These are phyloP conservation scores for Drosophila sp. DNA, from an alignment of 1,140 invertebrate species.

Conservation along the genomic window DNA sequence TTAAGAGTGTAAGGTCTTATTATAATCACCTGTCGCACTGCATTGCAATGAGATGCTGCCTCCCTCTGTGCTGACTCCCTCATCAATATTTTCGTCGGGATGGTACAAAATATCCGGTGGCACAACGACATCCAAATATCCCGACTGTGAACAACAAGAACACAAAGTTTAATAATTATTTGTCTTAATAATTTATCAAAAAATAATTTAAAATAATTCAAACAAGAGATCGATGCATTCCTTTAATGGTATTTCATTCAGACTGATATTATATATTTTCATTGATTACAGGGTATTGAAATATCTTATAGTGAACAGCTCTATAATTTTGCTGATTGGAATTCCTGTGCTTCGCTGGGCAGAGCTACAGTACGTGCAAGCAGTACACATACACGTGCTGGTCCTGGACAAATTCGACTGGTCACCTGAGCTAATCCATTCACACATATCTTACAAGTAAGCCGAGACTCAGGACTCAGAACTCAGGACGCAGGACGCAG, in stretches of 20 bases:
- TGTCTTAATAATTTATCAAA: background rate
- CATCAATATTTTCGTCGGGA: constrained; percentile 84
- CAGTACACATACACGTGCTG: background rate
- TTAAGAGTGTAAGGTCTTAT: no score
- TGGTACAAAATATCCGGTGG: constrained; percentile 93
- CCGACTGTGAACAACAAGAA: constrained; percentile 87
- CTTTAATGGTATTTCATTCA: no score
- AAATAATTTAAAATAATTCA: no score
- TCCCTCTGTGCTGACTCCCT: constrained; percentile 89
- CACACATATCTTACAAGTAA: constrained; percentile 36
- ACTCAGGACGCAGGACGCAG: constrained; percentile 19
- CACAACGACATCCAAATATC: constrained; percentile 92
- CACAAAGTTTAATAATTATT: background rate
- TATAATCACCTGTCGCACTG: constrained; percentile 86
- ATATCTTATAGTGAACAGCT: constrained; percentile 1
- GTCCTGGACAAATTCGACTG: constrained; percentile 8
- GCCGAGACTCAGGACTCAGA: constrained; percentile 25
- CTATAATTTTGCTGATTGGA: constrained; percentile 10
- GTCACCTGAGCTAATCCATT: constrained; percentile 28
- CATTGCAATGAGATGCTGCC: constrained; percentile 91
- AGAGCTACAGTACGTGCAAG: constrained; percentile 7
- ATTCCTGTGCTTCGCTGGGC: background rate
- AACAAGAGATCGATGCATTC: no score
- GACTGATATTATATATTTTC: background rate
- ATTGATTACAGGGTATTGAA: background rate